A percentile compares a stretch with the other conserved stretches of the same genome.
phyloP scores from a whole-genome alignment of 2,113 vertebrate genomes.

The Bubo scandiacus region DNA sequence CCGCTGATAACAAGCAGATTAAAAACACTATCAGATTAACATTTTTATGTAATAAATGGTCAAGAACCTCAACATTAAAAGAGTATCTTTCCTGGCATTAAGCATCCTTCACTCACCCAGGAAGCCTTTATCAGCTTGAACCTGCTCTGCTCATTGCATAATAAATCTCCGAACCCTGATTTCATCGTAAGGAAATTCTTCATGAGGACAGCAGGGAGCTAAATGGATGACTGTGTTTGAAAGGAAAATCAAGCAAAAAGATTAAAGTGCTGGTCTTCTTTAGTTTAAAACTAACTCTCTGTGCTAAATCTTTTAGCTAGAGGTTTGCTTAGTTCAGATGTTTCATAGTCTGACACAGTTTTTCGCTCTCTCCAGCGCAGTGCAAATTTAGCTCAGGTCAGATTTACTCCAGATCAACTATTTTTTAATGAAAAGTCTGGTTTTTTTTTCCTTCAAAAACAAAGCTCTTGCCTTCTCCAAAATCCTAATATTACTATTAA shows the following conservation, averaged over 20 bases:
- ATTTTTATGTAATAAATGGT: slow-evolving; percentile 69
- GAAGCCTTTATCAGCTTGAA: slow-evolving; percentile 72
- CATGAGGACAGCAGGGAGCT: slow-evolving; percentile 58
- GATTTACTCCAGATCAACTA: neutral
- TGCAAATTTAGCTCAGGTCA: neutral
- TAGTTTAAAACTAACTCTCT: slow-evolving; percentile 38
- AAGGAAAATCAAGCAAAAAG: slow-evolving; percentile 59
- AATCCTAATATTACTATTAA: neutral
- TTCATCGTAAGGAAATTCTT: slow-evolving; percentile 63
- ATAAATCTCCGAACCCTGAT: slow-evolving; percentile 48
- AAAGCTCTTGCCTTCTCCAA: neutral
- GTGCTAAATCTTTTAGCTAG: slow-evolving; percentile 14
- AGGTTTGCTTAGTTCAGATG: neutral
- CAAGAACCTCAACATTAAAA: slow-evolving; percentile 65
- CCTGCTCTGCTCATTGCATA: slow-evolving; percentile 55
- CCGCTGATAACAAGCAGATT: slow-evolving; percentile 64
- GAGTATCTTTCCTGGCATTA: slow-evolving; percentile 66
- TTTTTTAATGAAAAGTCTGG: neutral
- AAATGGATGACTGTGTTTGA: slow-evolving; percentile 60
- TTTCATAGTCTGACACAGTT: neutral
- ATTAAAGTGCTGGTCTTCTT: slow-evolving; percentile 44
- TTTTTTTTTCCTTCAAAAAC: neutral
- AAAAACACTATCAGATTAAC: slow-evolving; percentile 70
- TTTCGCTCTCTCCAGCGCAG: neutral
- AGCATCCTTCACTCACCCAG: slow-evolving; percentile 66